Conservation (phyloP, 2,797 vertebrate genomes). For the Ataeniobius toweri region DNA sequence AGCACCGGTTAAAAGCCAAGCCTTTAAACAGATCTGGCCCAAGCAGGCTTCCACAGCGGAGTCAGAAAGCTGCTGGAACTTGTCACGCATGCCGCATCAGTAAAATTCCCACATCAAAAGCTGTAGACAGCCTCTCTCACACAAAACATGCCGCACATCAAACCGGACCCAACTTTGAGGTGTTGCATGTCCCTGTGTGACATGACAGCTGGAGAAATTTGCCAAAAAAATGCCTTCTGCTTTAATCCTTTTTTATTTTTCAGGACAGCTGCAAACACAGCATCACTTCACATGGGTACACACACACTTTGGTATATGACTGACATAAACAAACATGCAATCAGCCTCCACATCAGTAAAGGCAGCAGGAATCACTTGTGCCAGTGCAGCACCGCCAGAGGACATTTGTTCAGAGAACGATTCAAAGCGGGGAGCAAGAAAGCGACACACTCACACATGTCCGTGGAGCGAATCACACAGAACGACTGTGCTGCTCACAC, state of each 20-base stretch:
- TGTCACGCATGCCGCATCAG: slow-evolving; percentile 70
- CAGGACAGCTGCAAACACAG: slow-evolving; percentile 36
- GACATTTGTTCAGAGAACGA: slow-evolving; percentile 55
- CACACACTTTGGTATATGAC: slow-evolving; percentile 33
- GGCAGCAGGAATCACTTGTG: slow-evolving; percentile 60
- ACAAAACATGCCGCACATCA: slow-evolving; percentile 23
- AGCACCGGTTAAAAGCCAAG: slow-evolving; percentile 28
- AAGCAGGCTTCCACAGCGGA: slow-evolving; percentile 43
- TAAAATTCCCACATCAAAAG: slow-evolving; percentile 59
- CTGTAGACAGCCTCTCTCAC: slow-evolving; percentile 30
- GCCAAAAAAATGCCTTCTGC: background rate
- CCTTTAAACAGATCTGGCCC: slow-evolving; percentile 34
- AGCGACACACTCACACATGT: slow-evolving; percentile 55
- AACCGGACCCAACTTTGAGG: slow-evolving; percentile 2
- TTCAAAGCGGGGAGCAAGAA: slow-evolving; percentile 44
- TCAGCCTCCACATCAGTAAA: slow-evolving; percentile 63
- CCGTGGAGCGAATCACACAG: slow-evolving; percentile 53
- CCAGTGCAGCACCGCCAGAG: slow-evolving; percentile 63
- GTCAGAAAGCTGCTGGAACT: slow-evolving; percentile 62
- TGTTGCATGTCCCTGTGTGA: background rate
- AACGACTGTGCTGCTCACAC: slow-evolving; percentile 60
- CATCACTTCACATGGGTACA: slow-evolving; percentile 36
- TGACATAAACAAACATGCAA: slow-evolving; percentile 50
- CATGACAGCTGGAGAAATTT: slow-evolving; percentile 3
- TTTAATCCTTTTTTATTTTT: background rate